phyloP scores from a whole-genome alignment of 2,113 vertebrate genomes.

The Tonatia bakeri region DNA sequence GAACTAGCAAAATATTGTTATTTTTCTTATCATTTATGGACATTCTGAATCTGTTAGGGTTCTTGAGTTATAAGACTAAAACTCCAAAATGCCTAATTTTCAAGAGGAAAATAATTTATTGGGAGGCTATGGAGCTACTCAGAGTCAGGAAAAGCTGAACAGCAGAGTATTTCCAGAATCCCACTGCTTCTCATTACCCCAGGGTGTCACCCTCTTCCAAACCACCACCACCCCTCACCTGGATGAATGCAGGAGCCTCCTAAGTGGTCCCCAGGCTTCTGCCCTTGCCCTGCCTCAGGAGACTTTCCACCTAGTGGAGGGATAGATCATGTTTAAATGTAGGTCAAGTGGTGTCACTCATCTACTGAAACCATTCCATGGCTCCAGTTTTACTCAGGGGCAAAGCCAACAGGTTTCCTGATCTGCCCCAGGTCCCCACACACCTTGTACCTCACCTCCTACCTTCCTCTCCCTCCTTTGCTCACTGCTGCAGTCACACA shows the following conservation, averaged over 20 bases:
- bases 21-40: constrained; percentile 22
- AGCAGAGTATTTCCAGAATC: background rate
- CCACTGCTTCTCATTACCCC: background rate
- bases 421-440: background rate
- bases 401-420: background rate
- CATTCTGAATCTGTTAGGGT: background rate
- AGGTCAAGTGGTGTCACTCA: background rate
- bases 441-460: background rate
- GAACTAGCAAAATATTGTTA: background rate
- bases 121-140: background rate
- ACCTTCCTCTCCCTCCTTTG: background rate
- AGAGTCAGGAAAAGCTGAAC: background rate
- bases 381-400: background rate
- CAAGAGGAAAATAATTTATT: background rate
- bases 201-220: background rate
- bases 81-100: background rate
- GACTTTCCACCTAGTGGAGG: background rate
- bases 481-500: background rate
- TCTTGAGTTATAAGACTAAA: background rate
- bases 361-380: background rate
- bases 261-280: background rate
- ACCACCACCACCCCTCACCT: background rate
- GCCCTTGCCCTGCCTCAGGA: background rate
- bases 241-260: background rate
- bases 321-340: background rate